phyloP scores from a whole-genome alignment of 2,888 invertebrate genomes.

The Dolichomitus sp. region DNA sequence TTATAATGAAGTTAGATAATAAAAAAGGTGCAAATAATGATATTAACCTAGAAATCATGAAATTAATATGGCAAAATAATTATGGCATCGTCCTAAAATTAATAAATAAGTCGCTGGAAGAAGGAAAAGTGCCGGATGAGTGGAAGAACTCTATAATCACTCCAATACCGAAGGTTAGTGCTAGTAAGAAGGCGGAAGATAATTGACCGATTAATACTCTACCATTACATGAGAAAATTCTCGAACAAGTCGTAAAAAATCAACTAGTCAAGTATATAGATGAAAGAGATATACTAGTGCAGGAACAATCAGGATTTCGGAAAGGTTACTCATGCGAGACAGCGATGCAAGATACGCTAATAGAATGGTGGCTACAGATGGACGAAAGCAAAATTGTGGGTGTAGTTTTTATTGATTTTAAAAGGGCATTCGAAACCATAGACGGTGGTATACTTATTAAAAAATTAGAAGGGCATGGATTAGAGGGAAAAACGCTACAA shows the following conservation, averaged over 20 bases:
- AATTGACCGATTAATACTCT: conserved; percentile 54
- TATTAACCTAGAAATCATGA: conserved; percentile 15
- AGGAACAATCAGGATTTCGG: conserved; percentile 58
- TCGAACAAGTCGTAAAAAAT: conserved; percentile 59
- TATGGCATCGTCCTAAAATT: neutral
- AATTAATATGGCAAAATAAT: conserved; percentile 19
- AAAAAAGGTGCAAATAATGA: conserved; percentile 30
- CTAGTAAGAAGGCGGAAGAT: conserved; percentile 50
- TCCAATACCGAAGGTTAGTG: conserved; percentile 54
- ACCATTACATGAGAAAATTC: too few species aligned
- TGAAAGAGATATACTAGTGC: conserved; percentile 30
- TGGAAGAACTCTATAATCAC: conserved; percentile 36
- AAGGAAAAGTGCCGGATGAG: conserved; percentile 31
- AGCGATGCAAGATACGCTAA: conserved; percentile 44
- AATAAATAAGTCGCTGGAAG: conserved; percentile 35
- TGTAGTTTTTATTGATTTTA: conserved; percentile 58
- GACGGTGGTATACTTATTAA: conserved; percentile 3
- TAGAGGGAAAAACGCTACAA: conserved; percentile 2
- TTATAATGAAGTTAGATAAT: conserved; percentile 27
- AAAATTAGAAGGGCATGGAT: conserved; percentile 10
- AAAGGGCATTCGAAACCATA: conserved; percentile 35
- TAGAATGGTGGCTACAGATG: conserved; percentile 41
- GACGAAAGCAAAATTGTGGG: conserved; percentile 48
- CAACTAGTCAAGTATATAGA: conserved; percentile 59
- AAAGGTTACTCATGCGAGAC: conserved; percentile 54